A percentile compares a stretch with the other conserved stretches of the same genome.
phyloP scores from a whole-genome alignment of 1,140 invertebrate species.

The Drosophila littoralis region DNA sequence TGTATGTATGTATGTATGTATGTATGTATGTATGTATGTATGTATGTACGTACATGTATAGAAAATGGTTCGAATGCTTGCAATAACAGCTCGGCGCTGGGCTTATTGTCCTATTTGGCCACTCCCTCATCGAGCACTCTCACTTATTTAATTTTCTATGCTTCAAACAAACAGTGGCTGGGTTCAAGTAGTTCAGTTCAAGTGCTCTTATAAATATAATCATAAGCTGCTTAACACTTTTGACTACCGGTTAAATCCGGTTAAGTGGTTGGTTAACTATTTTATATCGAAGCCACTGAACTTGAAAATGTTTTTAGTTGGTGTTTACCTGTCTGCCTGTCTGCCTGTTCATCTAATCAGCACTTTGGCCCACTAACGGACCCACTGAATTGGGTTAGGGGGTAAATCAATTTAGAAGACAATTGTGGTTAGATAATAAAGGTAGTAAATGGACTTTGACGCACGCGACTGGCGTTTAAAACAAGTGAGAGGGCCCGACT shows the following conservation, averaged over 20 bases:
- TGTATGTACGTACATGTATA: no score
- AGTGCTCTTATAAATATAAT: slow-evolving; percentile 14
- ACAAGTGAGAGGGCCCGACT: no score
- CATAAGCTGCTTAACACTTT: slow-evolving; percentile 34
- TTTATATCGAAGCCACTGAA: slow-evolving; percentile 54
- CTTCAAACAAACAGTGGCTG: slow-evolving; percentile 24
- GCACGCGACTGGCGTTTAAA: not conserved
- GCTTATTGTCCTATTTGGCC: no score
- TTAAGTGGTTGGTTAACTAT: slow-evolving; percentile 37
- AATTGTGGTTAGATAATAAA: not conserved
- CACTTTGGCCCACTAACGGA: not conserved
- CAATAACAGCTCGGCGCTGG: no score
- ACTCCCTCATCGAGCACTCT: no score
- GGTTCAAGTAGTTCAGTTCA: not conserved
- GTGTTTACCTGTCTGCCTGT: not conserved
- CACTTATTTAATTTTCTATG: not conserved
- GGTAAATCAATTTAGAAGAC: slow-evolving; percentile 16
- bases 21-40: no score
- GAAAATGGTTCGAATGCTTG: no score
- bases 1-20: no score
- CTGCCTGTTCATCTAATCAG: slow-evolving; percentile 34
- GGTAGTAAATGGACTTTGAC: not conserved
- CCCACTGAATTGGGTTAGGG: slow-evolving; percentile 4
- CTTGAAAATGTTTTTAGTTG: slow-evolving; percentile 49
- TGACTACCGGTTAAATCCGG: slow-evolving; percentile 23